Conservation (phyloP, 2,797 vertebrate genomes). For the Oophaga sylvatica region DNA sequence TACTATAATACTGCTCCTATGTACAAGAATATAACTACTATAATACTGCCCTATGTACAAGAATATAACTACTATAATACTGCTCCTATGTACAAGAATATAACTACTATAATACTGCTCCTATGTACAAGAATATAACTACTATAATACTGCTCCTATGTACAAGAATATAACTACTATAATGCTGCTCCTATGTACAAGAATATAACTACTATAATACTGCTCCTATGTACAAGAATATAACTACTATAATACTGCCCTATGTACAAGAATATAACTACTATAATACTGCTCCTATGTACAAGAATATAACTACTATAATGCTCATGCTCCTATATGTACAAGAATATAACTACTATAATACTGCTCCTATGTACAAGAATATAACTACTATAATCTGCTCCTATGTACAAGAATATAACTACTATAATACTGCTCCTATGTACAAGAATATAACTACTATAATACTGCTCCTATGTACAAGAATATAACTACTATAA, state of each 20-base stretch:
- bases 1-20: background rate
- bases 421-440: constrained; percentile 5
- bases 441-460: no score
- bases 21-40: constrained; percentile 8
- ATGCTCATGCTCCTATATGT: background rate
- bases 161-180: constrained; percentile 7
- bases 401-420: no score
- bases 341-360: background rate
- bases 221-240: background rate
- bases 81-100: constrained; percentile 1
- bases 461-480: no score
- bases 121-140: constrained; percentile 1
- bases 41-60: background rate
- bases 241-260: background rate
- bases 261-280: constrained; percentile 5
- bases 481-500: no score
- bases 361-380: constrained; percentile 1
- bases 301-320: constrained; percentile 11
- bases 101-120: constrained; percentile 5
- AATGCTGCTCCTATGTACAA: background rate
- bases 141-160: constrained; percentile 3
- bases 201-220: constrained; percentile 10
- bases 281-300: background rate
- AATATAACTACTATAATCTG: no score
- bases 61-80: constrained; percentile 7